Percentiles rank a stretch among this genome's conserved stretches.
phyloP scores from a whole-genome alignment of 2,888 invertebrate genomes.

The Blomia tropicalis region DNA sequence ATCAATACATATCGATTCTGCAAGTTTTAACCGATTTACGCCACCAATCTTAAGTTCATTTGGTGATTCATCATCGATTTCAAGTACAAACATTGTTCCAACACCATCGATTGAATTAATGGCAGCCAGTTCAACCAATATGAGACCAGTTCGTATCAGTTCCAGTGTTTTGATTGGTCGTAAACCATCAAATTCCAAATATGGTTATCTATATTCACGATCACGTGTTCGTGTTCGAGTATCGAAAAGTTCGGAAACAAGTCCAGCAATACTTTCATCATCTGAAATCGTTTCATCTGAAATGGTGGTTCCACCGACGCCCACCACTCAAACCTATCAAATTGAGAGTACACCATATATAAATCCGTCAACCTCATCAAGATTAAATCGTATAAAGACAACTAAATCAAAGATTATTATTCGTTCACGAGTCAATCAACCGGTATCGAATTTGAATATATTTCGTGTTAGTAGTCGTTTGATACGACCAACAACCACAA shows the following conservation, averaged over 20 bases:
- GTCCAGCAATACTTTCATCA: constrained; percentile 24
- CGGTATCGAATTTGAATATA: constrained; percentile 38
- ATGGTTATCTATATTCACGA: neutral
- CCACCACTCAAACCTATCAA: neutral
- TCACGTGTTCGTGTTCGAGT: neutral
- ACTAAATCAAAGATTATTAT: constrained; percentile 31
- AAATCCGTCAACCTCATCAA: constrained; percentile 22
- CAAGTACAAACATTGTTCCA: neutral
- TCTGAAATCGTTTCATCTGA: neutral
- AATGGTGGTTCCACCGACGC: no score
- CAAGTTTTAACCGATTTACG: neutral
- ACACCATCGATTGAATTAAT: neutral
- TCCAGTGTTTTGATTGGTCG: constrained; percentile 18
- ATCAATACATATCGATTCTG: neutral
- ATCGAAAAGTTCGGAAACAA: constrained; percentile 25
- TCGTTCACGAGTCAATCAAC: constrained; percentile 51
- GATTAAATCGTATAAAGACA: constrained; percentile 30
- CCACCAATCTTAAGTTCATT: neutral
- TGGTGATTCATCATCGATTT: neutral
- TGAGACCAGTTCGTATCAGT: constrained; percentile 9
- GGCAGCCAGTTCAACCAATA: constrained; percentile 2
- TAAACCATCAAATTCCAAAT: constrained; percentile 4
- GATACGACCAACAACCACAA: neutral
- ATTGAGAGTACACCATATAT: constrained; percentile 1
- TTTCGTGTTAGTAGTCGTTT: constrained; percentile 4